Conservation (phyloP, 2,113 vertebrate genomes). For the Stictonetta naevosa region DNA sequence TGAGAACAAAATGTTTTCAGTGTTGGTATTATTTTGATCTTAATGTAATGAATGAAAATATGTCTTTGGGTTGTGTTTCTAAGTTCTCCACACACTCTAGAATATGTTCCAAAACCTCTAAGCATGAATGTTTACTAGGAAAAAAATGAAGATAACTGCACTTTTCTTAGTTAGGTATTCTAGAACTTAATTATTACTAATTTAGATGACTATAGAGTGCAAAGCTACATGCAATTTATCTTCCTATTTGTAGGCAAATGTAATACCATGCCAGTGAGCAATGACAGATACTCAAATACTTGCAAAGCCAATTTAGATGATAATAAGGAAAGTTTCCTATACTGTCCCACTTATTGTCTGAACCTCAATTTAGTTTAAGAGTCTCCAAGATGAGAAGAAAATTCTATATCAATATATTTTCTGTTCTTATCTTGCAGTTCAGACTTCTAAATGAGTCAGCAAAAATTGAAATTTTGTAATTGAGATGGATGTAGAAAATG, state of each 20-base stretch:
- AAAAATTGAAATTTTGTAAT: not conserved
- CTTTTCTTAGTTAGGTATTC: not conserved
- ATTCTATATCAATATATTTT: not conserved
- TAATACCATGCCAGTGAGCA: not conserved
- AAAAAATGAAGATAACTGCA: not conserved
- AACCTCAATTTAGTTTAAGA: not conserved
- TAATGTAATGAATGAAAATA: not conserved
- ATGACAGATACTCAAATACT: not conserved
- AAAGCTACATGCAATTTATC: not conserved
- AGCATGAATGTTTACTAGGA: not conserved
- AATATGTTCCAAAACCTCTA: not conserved
- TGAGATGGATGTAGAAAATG: conserved; percentile 7
- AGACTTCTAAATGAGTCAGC: conserved; percentile 1
- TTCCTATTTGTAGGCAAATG: not conserved
- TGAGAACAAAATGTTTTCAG: not conserved
- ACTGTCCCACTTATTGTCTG: not conserved
- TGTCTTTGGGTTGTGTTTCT: not conserved
- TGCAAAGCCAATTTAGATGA: not conserved
- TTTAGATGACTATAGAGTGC: not conserved
- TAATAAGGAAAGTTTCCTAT: not conserved
- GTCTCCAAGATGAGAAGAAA: not conserved
- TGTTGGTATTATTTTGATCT: not conserved
- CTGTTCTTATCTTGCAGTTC: not conserved
- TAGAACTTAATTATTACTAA: not conserved
- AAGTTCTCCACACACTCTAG: not conserved